Conservation (phyloP, 2,113 vertebrate species). For the Laticauda laticaudata region DNA sequence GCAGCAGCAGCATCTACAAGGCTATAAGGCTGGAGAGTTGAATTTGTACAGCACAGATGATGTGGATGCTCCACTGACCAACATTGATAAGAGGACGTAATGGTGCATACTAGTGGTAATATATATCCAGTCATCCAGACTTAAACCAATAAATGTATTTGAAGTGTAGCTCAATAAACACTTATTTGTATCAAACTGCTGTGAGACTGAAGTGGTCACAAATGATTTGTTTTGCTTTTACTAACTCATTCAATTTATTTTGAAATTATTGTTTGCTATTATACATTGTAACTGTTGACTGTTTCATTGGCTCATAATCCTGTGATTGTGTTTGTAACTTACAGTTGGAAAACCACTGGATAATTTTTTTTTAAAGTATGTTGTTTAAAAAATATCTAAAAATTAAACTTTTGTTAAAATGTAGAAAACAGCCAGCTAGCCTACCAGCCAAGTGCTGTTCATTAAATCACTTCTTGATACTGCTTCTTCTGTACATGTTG, state of each 20-base stretch:
- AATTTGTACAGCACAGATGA: background rate
- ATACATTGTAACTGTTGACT: background rate
- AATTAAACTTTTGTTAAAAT: background rate
- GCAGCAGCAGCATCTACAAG: background rate
- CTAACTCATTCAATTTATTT: background rate
- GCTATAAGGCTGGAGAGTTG: background rate
- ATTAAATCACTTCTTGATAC: background rate
- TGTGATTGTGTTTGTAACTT: background rate
- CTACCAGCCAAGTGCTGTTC: background rate
- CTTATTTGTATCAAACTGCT: background rate
- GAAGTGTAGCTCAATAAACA: background rate
- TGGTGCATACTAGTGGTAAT: background rate
- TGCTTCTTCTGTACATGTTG: background rate
- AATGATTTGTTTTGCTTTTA: conserved; percentile 2
- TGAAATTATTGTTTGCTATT: background rate
- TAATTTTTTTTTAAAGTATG: background rate
- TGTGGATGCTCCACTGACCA: background rate
- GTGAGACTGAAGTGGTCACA: background rate
- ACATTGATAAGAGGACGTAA: background rate
- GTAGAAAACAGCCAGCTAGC: background rate
- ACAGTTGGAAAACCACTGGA: background rate
- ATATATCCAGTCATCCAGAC: background rate
- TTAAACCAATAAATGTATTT: background rate
- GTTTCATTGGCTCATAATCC: background rate
- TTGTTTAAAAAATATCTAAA: background rate